Percentiles rank a stretch among this genome's conserved stretches.
phyloP scores from a whole-genome alignment of 2,888 invertebrate genomes.

The Ptychoptera contaminata region DNA sequence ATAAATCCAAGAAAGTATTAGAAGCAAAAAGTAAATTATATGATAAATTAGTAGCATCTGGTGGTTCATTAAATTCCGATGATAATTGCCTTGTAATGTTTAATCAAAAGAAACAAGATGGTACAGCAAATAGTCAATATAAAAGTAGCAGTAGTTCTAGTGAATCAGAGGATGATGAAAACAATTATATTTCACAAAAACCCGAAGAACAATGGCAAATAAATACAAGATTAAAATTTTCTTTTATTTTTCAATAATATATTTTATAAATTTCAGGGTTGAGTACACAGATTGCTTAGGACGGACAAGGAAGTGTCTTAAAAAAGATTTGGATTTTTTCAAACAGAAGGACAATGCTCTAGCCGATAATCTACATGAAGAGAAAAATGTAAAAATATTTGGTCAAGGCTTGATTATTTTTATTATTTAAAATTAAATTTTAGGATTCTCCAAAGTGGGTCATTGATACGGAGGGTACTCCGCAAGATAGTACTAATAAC shows the following conservation, averaged over 20 bases:
- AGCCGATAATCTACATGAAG: constrained; percentile 13
- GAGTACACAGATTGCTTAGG: constrained; percentile 84
- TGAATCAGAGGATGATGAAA: constrained; percentile 21
- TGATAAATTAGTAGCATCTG: constrained; percentile 28
- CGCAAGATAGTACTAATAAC: constrained; percentile 14
- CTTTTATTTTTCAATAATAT: constrained; percentile 1
- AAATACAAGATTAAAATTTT: constrained; percentile 2
- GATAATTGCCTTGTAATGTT: constrained; percentile 29
- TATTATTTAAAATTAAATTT: neutral
- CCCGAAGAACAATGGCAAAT: constrained; percentile 43
- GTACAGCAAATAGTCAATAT: constrained; percentile 23
- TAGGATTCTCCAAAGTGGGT: constrained; percentile 23
- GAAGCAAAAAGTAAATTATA: constrained; percentile 31
- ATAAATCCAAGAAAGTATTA: constrained; percentile 31
- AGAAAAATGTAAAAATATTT: constrained; percentile 4
- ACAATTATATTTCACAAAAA: constrained; percentile 19
- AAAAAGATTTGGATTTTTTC: constrained; percentile 54
- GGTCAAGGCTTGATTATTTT: neutral
- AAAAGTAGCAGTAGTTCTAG: constrained; percentile 34
- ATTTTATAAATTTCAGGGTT: constrained; percentile 39
- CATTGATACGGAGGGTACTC: constrained; percentile 20
- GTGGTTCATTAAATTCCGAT: constrained; percentile 26
- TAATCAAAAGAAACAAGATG: constrained; percentile 29
- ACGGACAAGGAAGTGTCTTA: constrained; percentile 67
- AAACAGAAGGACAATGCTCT: constrained; percentile 43